These are phyloP conservation scores for Ochotona princeps DNA, from an alignment of 2,113 vertebrate genomes.

Conservation along the genomic window DNA sequence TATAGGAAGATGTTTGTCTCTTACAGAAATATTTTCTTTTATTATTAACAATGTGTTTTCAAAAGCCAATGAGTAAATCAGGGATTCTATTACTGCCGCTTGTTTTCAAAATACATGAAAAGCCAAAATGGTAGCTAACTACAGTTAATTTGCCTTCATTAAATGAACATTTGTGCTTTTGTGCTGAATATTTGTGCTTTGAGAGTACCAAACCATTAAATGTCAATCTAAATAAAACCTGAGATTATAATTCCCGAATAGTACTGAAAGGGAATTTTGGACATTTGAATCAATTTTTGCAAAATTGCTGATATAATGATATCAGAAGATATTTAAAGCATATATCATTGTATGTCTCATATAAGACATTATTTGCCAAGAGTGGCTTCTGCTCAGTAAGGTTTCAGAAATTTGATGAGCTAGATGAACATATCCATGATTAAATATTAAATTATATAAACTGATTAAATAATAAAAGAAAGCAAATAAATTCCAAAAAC, in stretches of 20 bases:
- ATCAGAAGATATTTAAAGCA: conserved; percentile 6
- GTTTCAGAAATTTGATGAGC: background rate
- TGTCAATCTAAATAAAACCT: background rate
- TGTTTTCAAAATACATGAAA: background rate
- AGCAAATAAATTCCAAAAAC: background rate
- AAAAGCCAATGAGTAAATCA: background rate
- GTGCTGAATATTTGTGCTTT: background rate
- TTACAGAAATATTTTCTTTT: background rate
- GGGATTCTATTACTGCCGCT: background rate
- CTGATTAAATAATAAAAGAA: background rate
- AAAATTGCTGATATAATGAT: background rate
- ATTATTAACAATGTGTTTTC: background rate
- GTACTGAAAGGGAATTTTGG: background rate
- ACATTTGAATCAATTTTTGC: background rate
- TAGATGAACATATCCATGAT: background rate
- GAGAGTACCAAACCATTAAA: background rate
- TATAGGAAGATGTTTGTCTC: background rate
- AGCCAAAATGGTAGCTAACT: background rate
- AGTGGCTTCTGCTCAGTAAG: background rate
- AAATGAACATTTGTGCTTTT: too few relatives aligned
- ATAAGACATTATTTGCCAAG: background rate
- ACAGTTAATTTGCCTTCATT: background rate
- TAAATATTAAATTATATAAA: conserved; percentile 14
- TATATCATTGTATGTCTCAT: background rate
- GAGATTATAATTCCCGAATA: background rate